These are phyloP conservation scores for Cepaea nemoralis DNA, from an alignment of 1,140 invertebrate species.

Conservation along the genomic window DNA sequence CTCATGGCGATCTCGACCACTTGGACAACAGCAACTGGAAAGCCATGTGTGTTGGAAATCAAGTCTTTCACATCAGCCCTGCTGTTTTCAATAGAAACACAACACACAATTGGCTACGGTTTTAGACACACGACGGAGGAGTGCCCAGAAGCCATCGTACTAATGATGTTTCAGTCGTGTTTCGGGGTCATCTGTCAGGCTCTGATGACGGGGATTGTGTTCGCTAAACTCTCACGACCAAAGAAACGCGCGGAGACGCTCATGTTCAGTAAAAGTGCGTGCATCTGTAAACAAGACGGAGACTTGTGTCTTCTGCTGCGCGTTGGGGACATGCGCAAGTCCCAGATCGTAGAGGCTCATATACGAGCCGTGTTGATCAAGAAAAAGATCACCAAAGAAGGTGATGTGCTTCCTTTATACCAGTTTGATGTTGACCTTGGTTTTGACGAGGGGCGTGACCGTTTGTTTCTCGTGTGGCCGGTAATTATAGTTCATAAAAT, in stretches of 20 bases:
- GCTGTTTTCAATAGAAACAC: conserved; percentile 75
- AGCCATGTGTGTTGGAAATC: conserved; percentile 73
- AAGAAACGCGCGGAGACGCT: conserved; percentile 95
- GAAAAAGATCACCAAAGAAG: conserved; percentile 82
- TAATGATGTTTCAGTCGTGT: conserved; percentile 98
- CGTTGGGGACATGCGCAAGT: conserved; percentile 98
- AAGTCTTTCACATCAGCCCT: conserved; percentile 71
- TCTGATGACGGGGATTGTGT: conserved; percentile 88
- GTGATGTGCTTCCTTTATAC: conserved; percentile 73
- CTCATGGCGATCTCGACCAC: conserved; percentile 72
- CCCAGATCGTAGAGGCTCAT: conserved; percentile 92
- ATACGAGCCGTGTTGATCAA: conserved; percentile 92
- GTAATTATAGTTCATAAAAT: conserved; percentile 86
- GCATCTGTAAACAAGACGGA: conserved; percentile 86
- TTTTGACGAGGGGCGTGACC: conserved; percentile 85
- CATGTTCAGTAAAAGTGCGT: conserved; percentile 91
- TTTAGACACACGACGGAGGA: conserved; percentile 88
- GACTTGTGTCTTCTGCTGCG: conserved; percentile 93
- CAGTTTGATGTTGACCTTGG: conserved; percentile 75
- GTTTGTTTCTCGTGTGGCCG: conserved; percentile 95
- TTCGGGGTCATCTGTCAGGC: conserved; percentile 91
- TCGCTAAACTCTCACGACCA: conserved; percentile 95
- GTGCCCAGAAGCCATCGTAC: conserved; percentile 94
- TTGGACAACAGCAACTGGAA: conserved; percentile 58
- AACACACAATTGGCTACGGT: conserved; percentile 75